Base-by-base conservation (phyloP, 1,140 invertebrate genomes). In the Medauroidea extradentata region DNA sequence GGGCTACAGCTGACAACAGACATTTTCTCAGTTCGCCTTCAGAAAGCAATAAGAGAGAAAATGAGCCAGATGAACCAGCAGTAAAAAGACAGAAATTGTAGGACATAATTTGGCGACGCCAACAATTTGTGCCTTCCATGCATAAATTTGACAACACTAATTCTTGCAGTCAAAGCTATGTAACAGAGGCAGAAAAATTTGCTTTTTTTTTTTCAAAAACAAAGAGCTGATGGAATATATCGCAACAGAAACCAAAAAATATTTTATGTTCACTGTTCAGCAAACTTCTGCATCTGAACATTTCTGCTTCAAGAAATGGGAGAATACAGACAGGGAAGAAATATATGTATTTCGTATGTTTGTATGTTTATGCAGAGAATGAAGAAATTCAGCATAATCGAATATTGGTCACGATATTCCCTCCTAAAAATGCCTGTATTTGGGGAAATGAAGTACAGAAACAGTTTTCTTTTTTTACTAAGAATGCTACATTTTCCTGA, bases 401-500 rank as follows among this genome's bases (percentile, higher is more conserved):
- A 65, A 46, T 65, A 68, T 48, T 67, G 65, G 59, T 51, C 19
- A 11, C 54, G 14, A 13, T 25, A 67, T 44, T 11, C 49, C 34
- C 9, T 64, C 0, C 34, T 62, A 7, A 0, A 11, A 43, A 62
- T 46, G n/a, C 27, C 61, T n/a, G 54, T 64, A 4, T 68, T 66
- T 54, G 25, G 51, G 0, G 21, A 59, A 48, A 57, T 50, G 14
- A 66, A 63, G 54, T 41, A 2, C 14, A 57, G 49, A 53, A 46
- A 57, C 19, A 49, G 49, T 3, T 57, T 62, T 29, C 29, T 54
- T 19, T 9, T 43, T 41, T 27, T 61, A 23, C 18, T 61, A 13
- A 13, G 21, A 61, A 61, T 46, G 46, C 62, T 67, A 19, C 59
- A 67, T 59, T 67, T 68, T 44, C 11, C 27, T n/a, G 56, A 69